Conservation (phyloP, 2,888 invertebrate species). For the Drepana falcataria region DNA sequence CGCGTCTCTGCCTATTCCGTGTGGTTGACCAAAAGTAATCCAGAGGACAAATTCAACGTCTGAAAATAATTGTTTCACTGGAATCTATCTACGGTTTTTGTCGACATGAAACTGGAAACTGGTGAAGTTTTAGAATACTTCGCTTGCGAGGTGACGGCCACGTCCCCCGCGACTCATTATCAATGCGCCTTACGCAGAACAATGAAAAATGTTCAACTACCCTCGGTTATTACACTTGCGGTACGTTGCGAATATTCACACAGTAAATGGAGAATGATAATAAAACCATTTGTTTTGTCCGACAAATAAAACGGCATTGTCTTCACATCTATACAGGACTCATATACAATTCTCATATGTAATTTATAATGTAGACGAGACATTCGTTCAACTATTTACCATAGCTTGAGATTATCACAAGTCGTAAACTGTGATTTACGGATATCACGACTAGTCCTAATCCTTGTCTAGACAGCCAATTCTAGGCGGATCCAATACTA, state of each 20-base stretch:
- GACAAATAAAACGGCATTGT: too few species aligned
- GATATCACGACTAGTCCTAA: too few species aligned
- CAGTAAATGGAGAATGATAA: conserved; percentile 9
- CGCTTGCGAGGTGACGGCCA: conserved; percentile 10
- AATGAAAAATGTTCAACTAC: conserved; percentile 20
- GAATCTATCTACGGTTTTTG: not conserved
- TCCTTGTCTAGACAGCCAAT: too few species aligned
- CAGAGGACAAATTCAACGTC: conserved; percentile 17
- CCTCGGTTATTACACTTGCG: conserved; percentile 17
- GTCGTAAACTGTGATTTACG: too few species aligned
- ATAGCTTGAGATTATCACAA: too few species aligned
- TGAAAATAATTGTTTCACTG: not conserved
- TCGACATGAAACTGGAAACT: not conserved
- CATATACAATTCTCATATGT: too few species aligned
- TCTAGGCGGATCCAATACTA: not conserved
- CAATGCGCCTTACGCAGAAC: conserved; percentile 20
- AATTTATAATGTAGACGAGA: too few species aligned
- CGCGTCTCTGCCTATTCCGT: conserved; percentile 12
- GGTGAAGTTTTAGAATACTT: conserved; percentile 20
- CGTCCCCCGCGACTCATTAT: conserved; percentile 23
- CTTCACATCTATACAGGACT: too few species aligned
- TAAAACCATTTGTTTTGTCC: not conserved
- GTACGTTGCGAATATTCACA: not conserved
- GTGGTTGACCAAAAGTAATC: conserved; percentile 27
- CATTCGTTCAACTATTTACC: too few species aligned